phyloP scores from a whole-genome alignment of 2,113 vertebrate species.

The Mellivora capensis region DNA sequence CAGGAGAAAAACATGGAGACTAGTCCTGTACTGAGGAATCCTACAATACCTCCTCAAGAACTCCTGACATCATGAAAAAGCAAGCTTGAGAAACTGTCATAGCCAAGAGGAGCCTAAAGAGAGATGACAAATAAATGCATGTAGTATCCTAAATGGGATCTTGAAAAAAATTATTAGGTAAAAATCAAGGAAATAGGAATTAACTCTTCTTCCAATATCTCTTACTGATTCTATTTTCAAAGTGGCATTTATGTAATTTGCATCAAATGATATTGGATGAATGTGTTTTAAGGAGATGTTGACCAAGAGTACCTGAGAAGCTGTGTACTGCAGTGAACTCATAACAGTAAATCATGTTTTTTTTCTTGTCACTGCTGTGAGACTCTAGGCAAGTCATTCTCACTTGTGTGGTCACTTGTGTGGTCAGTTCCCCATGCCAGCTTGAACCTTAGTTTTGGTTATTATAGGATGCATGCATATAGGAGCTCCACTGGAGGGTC shows the following conservation, averaged over 20 bases:
- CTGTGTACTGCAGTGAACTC: neutral
- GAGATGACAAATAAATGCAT: neutral
- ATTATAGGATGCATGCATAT: neutral
- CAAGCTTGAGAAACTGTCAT: neutral
- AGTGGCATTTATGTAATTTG: neutral
- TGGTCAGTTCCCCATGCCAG: neutral
- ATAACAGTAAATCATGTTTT: neutral
- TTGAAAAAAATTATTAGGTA: neutral
- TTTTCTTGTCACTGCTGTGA: neutral
- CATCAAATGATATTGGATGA: neutral
- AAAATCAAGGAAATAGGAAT: neutral
- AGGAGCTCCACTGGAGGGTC: neutral
- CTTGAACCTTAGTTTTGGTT: neutral
- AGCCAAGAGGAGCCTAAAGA: neutral
- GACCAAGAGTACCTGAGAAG: neutral
- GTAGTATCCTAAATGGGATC: neutral
- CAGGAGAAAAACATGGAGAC: neutral
- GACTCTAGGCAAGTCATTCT: neutral
- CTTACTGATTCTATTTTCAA: neutral
- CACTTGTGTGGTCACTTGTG: neutral
- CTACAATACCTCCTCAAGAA: neutral
- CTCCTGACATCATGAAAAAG: neutral
- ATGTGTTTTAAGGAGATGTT: neutral
- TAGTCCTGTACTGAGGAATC: too few species aligned
- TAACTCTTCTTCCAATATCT: neutral